Percentiles rank a stretch among this genome's conserved stretches.
These are phyloP conservation scores for Homarus gammarus DNA, from an alignment of 2,888 invertebrate species.

Conservation along the genomic window DNA sequence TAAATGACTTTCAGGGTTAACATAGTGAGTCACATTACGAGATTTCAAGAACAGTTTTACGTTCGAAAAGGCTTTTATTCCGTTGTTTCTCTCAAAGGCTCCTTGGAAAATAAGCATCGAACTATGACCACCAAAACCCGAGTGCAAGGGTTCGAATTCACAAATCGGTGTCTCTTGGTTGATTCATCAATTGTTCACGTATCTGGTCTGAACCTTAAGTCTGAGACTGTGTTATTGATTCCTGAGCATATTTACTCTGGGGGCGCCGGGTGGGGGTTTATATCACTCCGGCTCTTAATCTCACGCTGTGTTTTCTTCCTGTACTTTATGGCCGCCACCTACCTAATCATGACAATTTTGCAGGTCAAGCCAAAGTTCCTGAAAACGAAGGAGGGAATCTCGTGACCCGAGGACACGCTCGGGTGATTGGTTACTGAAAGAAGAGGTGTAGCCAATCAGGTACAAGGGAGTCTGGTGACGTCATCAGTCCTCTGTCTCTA, in stretches of 20 bases:
- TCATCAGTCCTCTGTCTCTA: slow-evolving; percentile 62
- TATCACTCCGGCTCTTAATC: slow-evolving; percentile 47
- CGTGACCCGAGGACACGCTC: slow-evolving; percentile 42
- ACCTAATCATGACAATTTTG: slow-evolving; percentile 44
- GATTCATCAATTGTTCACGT: no score
- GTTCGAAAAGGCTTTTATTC: no score
- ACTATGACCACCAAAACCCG: no score
- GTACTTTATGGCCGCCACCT: slow-evolving; percentile 47
- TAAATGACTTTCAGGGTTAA: no score
- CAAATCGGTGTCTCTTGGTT: no score
- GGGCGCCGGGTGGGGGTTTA: slow-evolving; percentile 7
- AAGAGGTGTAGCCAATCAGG: slow-evolving; percentile 52
- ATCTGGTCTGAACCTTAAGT: no score
- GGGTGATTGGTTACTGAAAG: slow-evolving; percentile 48
- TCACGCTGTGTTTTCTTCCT: slow-evolving; percentile 35
- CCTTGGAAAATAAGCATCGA: no score
- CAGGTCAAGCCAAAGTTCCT: slow-evolving; percentile 50
- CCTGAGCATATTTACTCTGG: slow-evolving; percentile 32
- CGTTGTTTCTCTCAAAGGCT: no score
- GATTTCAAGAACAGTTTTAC: no score
- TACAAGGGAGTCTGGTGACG: slow-evolving; percentile 39
- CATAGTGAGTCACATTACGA: no score
- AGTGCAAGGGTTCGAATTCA: no score
- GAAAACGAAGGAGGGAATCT: slow-evolving; percentile 41
- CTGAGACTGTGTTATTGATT: slow-evolving; percentile 55